These are phyloP conservation scores for Chrysolina americana DNA, from an alignment of 2,888 invertebrate species.

Conservation along the genomic window DNA sequence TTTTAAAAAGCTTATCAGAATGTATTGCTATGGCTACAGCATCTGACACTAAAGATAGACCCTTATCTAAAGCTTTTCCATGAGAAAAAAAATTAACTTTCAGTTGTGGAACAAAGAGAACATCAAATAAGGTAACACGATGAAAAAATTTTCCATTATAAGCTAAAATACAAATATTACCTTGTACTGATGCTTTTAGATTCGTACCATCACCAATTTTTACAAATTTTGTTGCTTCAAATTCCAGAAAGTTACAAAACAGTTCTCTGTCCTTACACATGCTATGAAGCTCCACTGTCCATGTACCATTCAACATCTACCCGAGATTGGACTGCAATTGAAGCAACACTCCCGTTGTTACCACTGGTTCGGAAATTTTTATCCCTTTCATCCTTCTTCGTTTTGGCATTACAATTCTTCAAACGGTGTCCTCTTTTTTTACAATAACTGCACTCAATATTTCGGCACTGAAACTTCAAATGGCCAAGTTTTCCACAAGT, in stretches of 20 bases:
- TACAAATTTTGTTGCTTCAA: conserved; percentile 24
- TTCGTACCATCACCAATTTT: conserved; percentile 39
- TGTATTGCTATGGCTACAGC: conserved; percentile 28
- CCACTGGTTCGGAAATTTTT: conserved; percentile 12
- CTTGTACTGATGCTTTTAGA: conserved; percentile 31
- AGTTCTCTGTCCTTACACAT: conserved; percentile 41
- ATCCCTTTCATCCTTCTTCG: conserved; percentile 29
- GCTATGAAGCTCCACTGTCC: conserved; percentile 42
- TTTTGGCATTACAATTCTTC: conserved; percentile 36
- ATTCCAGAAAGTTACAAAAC: conserved; percentile 30
- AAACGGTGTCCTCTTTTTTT: conserved; percentile 41
- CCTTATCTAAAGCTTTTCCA: conserved; percentile 50
- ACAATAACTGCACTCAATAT: conserved; percentile 39
- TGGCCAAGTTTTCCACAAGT: conserved; percentile 36
- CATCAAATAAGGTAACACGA: conserved; percentile 41
- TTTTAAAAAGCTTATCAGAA: conserved; percentile 36
- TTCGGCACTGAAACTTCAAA: conserved; percentile 33
- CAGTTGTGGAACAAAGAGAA: conserved; percentile 49
- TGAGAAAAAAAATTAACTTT: conserved; percentile 52
- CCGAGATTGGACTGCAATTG: conserved; percentile 9
- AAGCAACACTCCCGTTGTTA: conserved; percentile 4
- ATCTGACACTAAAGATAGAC: conserved; percentile 44
- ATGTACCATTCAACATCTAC: too few species aligned
- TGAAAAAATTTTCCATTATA: conserved; percentile 38
- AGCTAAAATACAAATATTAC: conserved; percentile 31